Evolutionary conservation across 2,113 vertebrate genomes (phyloP), one percentile per base, ranked within the genome.

Genomic region (Saimiri boliviensis): DNA sequence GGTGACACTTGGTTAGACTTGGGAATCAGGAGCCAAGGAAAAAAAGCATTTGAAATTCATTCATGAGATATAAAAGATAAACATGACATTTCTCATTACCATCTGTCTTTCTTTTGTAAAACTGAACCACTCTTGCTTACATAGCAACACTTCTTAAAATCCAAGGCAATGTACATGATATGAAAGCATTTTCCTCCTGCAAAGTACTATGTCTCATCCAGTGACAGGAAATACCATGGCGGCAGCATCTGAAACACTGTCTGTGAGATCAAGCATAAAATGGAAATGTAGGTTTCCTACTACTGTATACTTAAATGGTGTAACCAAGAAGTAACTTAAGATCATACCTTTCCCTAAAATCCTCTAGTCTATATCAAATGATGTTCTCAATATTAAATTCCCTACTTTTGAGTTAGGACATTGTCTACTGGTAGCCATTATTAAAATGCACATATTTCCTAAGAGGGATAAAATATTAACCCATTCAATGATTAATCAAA

Each of bases 341-440:
- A 58, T 8, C 47, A 58, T 70, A 23, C 30, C 27, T 76, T 91
- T 27, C 49, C 8, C 5, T 37, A 86, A 82, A 54, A 73, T n/a
- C 88, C 2, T 60, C 3, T 40, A 35, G 40, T 76, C 42, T 77
- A 76, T 12, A 68, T 66, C 11, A 63, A n/a, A 21, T 63, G 40
- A 76, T 70, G n/a, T 77, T 87, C 66, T 63, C 82, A 86, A 90
- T 23, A 68, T 96, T 82, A 91, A 96, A 52, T 77, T 14, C 14
- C 14, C 49, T 83, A 30, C 21, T 25, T 11, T 35, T 56, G 37
- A 47, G 30, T 76, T 84, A 74, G 63, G 35, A 37, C 20, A 17
- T 76, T 66, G 23, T 77, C 66, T 86, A 42, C 35, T 83, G 27
- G 68, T 52, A 70, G 14, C 47, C n/a, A 21, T 58, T 58, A 91